Conservation (phyloP, 2,888 invertebrate species). For the Agelastica alni region DNA sequence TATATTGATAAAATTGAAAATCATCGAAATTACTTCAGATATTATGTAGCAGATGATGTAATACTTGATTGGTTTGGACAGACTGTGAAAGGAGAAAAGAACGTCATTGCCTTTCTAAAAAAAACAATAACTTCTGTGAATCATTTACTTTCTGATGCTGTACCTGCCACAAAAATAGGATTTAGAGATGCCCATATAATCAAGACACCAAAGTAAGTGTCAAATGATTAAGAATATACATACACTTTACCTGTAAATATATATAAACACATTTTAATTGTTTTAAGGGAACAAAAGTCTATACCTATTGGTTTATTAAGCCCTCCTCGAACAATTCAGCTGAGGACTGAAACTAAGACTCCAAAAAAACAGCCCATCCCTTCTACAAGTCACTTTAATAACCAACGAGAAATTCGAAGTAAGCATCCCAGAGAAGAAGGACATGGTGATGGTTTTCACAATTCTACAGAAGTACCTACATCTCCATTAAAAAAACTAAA, state of each 20-base stretch:
- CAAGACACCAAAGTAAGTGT: conserved; percentile 43
- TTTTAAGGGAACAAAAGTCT: conserved; percentile 30
- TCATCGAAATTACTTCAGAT: conserved; percentile 45
- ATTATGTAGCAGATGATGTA: conserved; percentile 52
- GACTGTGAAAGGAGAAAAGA: conserved; percentile 63
- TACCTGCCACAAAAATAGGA: conserved; percentile 48
- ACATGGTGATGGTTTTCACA: conserved; percentile 46
- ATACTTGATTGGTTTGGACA: conserved; percentile 69
- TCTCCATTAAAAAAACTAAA: conserved; percentile 49
- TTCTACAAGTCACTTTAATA: conserved; percentile 36
- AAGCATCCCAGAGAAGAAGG: conserved; percentile 36
- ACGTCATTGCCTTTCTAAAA: conserved; percentile 63
- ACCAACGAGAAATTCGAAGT: conserved; percentile 19
- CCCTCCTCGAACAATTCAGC: conserved; percentile 37
- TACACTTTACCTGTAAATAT: too few relatives aligned
- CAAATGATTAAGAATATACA: background rate
- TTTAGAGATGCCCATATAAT: conserved; percentile 51
- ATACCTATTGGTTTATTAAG: conserved; percentile 36
- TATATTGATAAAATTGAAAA: conserved; percentile 53
- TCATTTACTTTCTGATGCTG: conserved; percentile 46
- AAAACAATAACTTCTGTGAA: conserved; percentile 55
- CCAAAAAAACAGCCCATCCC: conserved; percentile 39
- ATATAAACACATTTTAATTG: too few relatives aligned
- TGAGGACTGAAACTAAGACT: conserved; percentile 38
- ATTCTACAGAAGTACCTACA: conserved; percentile 38